Base-by-base conservation (phyloP, 2,113 vertebrate genomes). In the Glaucomys volans region DNA sequence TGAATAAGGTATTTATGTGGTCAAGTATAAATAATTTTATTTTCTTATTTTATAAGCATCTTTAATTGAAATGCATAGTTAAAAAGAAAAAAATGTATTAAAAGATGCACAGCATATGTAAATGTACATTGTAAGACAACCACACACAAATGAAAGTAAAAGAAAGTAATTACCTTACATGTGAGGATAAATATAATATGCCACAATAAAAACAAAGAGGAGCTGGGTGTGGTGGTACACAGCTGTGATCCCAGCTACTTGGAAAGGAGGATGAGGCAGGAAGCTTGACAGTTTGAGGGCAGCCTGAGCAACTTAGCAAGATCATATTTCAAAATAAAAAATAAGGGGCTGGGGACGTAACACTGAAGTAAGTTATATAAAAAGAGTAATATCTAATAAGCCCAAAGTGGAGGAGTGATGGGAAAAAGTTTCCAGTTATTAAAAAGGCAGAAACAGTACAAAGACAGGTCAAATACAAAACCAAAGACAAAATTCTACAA, bases 1-100 rank as follows among this genome's bases (percentile, higher is more conserved):
- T 87, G 40, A 90, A 76, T 86, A 82, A 20, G 35, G 30, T 64
- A 94, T 69, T 76, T 57, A 86, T 59, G 75, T 62, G 16, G 18
- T 40, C 75, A 90, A 92, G 76, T 12, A 92, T 18, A 2, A 26
- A 90, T 67, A 35, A 32, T 22, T 30, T 85, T 67, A 44, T 28
- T 40, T 89, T 74, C n/a, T 75, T 32, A 69, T 47, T 94, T 85
- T 80, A 71, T 66, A 80, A 72, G 82, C 71, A 85, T 69, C 86
- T 64, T 90, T 52, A 40, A 94, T 87, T 42, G 62, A 8, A 71
- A 82, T 52, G 26, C 28, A 76, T 32, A 9, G 16, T 64, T 80
- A 17, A 75, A 83, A 59, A 87, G 77, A 35, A 64, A 85, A 89
- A 87, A 94, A 35, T 32, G 2, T 69, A 52, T 59, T 62, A 24